phyloP scores from a whole-genome alignment of 2,113 vertebrate species.

The Amia ocellicauda region DNA sequence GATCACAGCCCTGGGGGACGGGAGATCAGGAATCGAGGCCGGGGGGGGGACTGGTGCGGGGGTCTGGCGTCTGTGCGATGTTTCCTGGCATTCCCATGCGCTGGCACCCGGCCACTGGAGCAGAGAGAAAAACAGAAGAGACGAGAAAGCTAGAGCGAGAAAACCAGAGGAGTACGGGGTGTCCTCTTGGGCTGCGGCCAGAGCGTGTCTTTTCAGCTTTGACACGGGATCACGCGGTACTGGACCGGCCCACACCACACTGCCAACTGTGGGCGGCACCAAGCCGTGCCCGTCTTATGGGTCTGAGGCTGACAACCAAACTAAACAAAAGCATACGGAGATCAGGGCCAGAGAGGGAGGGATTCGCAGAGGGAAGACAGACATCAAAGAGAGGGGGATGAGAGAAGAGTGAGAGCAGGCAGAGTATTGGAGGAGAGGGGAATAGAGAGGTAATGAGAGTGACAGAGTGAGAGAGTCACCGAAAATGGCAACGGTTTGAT shows the following conservation, averaged over 20 bases:
- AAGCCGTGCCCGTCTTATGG: constrained; percentile 46
- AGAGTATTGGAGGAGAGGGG: constrained; percentile 22
- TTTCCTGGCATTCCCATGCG: constrained; percentile 51
- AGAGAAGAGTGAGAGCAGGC: constrained; percentile 22
- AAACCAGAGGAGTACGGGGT: neutral
- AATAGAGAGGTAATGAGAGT: constrained; percentile 28
- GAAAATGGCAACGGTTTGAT: constrained; percentile 72
- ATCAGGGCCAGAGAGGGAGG: constrained; percentile 6
- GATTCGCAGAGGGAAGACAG: constrained; percentile 15
- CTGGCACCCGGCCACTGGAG: constrained; percentile 54
- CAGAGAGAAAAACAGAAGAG: constrained; percentile 43
- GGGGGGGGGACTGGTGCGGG: too few species aligned
- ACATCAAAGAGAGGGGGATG: constrained; percentile 19
- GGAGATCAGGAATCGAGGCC: too few species aligned
- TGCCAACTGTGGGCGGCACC: constrained; percentile 33
- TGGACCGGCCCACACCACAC: constrained; percentile 28
- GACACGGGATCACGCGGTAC: constrained; percentile 23
- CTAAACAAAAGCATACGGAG: constrained; percentile 38
- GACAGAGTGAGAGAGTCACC: constrained; percentile 49
- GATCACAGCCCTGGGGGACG: too few species aligned
- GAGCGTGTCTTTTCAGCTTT: neutral
- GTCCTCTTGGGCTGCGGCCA: constrained; percentile 19
- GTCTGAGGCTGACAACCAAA: constrained; percentile 28
- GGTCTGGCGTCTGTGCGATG: constrained; percentile 46
- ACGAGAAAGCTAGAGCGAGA: constrained; percentile 16